Evolutionary conservation across 2,888 invertebrate species (phyloP), one percentile per base, ranked within the genome.

Genomic region (Cataglyphis cursor): DNA sequence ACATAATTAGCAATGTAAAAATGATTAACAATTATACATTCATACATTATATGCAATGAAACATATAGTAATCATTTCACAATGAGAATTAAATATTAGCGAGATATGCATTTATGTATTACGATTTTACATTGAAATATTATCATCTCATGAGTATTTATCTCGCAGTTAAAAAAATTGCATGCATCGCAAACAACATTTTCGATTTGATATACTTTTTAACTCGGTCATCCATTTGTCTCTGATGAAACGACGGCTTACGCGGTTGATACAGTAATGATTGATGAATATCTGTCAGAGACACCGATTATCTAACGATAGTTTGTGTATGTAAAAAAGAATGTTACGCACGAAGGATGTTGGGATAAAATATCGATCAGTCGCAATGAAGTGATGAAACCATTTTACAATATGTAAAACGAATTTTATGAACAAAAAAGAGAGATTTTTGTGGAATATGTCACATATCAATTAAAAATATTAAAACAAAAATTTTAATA

Each of bases 261-360:
- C 21, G 41, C 90, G 87, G 87, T 89, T 87, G 93, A 92, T 93
- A 91, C 85, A 81, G 84, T 86, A 86, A 89, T 93, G 93, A 93
- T 93, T 88, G 92, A 93, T 93, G 92, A 90, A 85, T 87, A 88
- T 89, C 92, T 92, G 92, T 87, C 86, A 78, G 84, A 85, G 92
- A 92, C 91, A 90, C 86, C 89, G 89, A 91, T 89, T 89, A 89
- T 89, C 89, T 87, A 86, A 91, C 85, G 83, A 83, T 75, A 80
- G 66, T 75, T 82, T 66, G 81, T 72, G 38, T 51, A 75, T 59
- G 70, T 81, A 82, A 88, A 85, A 87, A 86, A 85, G 80, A 70
- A 62, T 72, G 48, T 80, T 83, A 86, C 72, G 70, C 70, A 87
- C 74, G 85, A 85, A 82, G 51, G 84, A 84, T 74, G 64, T 12